These are phyloP conservation scores for Ochropleura leucogaster DNA, from an alignment of 2,888 invertebrate species.

Conservation along the genomic window DNA sequence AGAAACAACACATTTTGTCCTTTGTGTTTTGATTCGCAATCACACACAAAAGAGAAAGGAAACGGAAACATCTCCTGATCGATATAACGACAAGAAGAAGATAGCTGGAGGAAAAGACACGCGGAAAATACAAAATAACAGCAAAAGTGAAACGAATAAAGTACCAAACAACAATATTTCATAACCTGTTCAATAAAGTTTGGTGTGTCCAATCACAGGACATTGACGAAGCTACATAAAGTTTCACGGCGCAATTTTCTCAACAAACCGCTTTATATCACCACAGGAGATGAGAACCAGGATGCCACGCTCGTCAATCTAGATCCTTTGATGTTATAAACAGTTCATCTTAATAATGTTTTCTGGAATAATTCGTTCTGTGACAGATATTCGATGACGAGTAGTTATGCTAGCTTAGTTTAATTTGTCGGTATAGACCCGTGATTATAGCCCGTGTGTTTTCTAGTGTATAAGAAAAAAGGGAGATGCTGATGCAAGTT, in stretches of 20 bases:
- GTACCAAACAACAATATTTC: conserved; percentile 4
- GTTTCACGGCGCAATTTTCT: conserved; percentile 34
- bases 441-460: not conserved
- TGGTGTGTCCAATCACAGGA: conserved; percentile 18
- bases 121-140: not conserved
- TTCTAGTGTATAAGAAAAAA: not conserved
- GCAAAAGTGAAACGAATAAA: not conserved
- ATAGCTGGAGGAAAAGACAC: not conserved
- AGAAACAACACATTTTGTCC: not conserved
- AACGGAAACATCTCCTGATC: not conserved
- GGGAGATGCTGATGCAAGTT: not conserved
- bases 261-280: conserved; percentile 27
- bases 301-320: conserved; percentile 52
- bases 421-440: not conserved
- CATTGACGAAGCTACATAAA: conserved; percentile 32
- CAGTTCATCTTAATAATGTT: conserved; percentile 49
- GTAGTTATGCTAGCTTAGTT: conserved; percentile 2
- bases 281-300: conserved; percentile 34
- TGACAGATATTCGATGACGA: conserved; percentile 26
- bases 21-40: not conserved
- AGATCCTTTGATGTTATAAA: conserved; percentile 60
- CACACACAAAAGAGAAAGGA: not conserved
- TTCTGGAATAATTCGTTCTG: conserved; percentile 49
- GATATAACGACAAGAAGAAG: not conserved
- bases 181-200: not conserved